Conservation (phyloP, 2,113 vertebrate genomes). For the Porphyrio hochstetteri region DNA sequence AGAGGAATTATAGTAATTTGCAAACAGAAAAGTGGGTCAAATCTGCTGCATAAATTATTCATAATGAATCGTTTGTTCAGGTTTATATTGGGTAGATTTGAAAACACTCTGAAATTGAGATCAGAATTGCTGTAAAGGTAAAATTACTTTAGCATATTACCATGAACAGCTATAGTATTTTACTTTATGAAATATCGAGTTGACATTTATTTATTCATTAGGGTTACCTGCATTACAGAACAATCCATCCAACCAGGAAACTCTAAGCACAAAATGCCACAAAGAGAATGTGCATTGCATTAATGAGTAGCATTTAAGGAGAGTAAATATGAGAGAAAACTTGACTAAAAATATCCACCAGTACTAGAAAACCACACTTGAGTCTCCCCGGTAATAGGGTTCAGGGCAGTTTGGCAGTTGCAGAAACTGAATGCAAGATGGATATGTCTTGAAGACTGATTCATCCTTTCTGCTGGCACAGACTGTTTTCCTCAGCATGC, state of each 20-base stretch:
- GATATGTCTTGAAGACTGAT: constrained; percentile 10
- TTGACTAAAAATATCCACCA: constrained; percentile 18
- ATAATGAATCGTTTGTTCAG: constrained; percentile 20
- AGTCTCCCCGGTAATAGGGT: not conserved
- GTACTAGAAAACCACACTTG: not conserved
- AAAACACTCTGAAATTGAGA: constrained; percentile 25
- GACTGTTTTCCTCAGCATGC: constrained; percentile 2
- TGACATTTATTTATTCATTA: constrained; percentile 53
- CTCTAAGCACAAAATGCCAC: constrained; percentile 24
- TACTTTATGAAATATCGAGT: not conserved
- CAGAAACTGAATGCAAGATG: not conserved
- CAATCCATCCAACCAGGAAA: not conserved
- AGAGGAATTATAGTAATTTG: constrained; percentile 37
- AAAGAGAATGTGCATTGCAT: not conserved
- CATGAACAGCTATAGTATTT: not conserved
- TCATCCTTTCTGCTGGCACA: constrained; percentile 41
- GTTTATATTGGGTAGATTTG: constrained; percentile 1
- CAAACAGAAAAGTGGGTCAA: constrained; percentile 37
- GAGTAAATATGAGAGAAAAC: not conserved
- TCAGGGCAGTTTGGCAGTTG: not conserved
- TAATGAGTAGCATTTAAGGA: constrained; percentile 1
- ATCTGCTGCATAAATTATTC: constrained; percentile 32
- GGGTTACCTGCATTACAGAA: constrained; percentile 15
- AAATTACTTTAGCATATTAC: not conserved
- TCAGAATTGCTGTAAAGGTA: constrained; percentile 12